Evolutionary conservation across 2,113 vertebrate genomes (phyloP).

Genomic region (Pardalotus punctatus): DNA sequence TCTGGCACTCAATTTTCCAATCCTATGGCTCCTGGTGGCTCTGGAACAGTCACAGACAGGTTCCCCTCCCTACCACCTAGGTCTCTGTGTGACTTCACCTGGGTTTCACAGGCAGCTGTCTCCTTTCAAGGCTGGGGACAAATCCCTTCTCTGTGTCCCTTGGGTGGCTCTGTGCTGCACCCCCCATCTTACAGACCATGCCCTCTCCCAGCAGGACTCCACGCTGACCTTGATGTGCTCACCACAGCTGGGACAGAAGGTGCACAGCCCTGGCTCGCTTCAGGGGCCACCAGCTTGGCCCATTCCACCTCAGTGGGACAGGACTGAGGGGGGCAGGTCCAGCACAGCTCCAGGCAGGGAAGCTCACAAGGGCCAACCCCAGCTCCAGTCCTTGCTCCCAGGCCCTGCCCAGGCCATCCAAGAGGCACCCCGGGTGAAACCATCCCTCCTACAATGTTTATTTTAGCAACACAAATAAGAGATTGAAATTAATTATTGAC

Average conservation of each 20-base stretch:
- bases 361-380: background rate
- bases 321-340: background rate
- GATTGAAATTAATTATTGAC: conserved; percentile 16
- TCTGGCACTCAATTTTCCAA: background rate
- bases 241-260: rapidly evolving
- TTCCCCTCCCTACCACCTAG: background rate
- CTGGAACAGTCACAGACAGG: background rate
- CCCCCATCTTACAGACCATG: background rate
- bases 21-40: background rate
- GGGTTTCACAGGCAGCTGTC: background rate
- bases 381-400: background rate
- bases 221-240: rapidly evolving
- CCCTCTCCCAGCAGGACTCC: background rate
- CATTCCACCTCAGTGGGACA: background rate
- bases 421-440: background rate
- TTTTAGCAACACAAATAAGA: conserved; percentile 19
- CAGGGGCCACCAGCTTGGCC: background rate
- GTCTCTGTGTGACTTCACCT: background rate
- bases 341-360: background rate
- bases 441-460: background rate
- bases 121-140: background rate
- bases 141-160: background rate
- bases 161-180: background rate
- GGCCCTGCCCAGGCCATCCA: background rate
- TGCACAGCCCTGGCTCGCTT: rapidly evolving